Conservation (phyloP, 2,888 invertebrate species). For the Lasioglossum malachurum region DNA sequence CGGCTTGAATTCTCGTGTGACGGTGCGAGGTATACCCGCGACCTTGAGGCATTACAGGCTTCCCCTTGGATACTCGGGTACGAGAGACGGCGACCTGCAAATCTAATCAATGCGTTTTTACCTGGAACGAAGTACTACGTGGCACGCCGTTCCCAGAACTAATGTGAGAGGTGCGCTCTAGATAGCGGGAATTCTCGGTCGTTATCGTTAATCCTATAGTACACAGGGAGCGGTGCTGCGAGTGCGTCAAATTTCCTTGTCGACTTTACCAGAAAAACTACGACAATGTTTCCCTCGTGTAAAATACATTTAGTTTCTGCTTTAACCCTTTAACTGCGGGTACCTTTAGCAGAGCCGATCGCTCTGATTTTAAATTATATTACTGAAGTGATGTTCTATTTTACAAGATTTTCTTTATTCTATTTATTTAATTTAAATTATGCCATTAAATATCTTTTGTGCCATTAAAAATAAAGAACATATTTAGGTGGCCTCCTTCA, state of each 20-base stretch:
- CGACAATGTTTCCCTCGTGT: background rate
- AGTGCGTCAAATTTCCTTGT: background rate
- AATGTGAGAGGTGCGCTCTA: constrained; percentile 12
- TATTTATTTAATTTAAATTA: too few relatives aligned
- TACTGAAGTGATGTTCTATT: too few relatives aligned
- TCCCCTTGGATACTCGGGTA: constrained; percentile 48
- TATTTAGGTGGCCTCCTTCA: too few relatives aligned
- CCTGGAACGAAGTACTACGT: constrained; percentile 58
- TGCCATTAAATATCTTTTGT: too few relatives aligned
- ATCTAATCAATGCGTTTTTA: constrained; percentile 65
- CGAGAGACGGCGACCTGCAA: constrained; percentile 51
- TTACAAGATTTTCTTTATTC: too few relatives aligned
- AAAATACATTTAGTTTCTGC: background rate
- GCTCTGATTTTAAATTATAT: too few relatives aligned
- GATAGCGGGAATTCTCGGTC: constrained; percentile 20
- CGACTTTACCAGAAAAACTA: background rate
- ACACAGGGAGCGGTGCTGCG: background rate
- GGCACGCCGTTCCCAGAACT: constrained; percentile 48
- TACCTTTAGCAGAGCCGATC: too few relatives aligned
- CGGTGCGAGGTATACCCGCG: constrained; percentile 51
- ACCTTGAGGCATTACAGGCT: constrained; percentile 66
- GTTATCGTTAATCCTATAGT: constrained; percentile 49
- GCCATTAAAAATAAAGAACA: too few relatives aligned
- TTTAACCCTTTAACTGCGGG: background rate
- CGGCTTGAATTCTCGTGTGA: constrained; percentile 60